Conservation (phyloP, 2,888 invertebrate species). For the Adelognathus sp. region DNA sequence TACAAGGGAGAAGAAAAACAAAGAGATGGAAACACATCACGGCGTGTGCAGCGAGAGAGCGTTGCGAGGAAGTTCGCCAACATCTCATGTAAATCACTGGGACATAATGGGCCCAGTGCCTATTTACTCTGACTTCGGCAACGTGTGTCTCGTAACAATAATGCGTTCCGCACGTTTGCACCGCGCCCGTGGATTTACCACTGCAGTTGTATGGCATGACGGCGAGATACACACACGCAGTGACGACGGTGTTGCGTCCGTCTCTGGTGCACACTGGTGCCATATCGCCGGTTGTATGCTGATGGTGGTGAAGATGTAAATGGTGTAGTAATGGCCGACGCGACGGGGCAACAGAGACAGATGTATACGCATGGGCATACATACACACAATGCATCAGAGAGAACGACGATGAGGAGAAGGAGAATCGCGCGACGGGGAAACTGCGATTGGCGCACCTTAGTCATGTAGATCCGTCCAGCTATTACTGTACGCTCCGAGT, state of each 20-base stretch:
- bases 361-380: background rate
- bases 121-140: slow-evolving; percentile 68
- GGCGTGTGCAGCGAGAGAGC: slow-evolving; percentile 20
- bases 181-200: slow-evolving; percentile 42
- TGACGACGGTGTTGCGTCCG: background rate
- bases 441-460: slow-evolving; percentile 44
- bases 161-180: slow-evolving; percentile 57
- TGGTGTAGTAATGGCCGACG: slow-evolving; percentile 43
- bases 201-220: no score
- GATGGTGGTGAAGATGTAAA: slow-evolving; percentile 46
- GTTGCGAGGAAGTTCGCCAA: slow-evolving; percentile 70
- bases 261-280: background rate
- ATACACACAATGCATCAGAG: background rate
- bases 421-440: slow-evolving; percentile 2
- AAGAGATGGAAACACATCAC: slow-evolving; percentile 17
- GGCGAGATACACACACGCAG: no score
- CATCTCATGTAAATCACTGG: slow-evolving; percentile 76
- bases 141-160: slow-evolving; percentile 64
- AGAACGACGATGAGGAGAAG: background rate
- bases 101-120: slow-evolving; percentile 73
- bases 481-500: background rate
- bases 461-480: slow-evolving; percentile 44
- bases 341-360: background rate
- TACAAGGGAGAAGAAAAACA: background rate
- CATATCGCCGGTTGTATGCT: background rate